Base-by-base conservation (phyloP, 1,140 invertebrate species). In the Hyphantria cunea region DNA sequence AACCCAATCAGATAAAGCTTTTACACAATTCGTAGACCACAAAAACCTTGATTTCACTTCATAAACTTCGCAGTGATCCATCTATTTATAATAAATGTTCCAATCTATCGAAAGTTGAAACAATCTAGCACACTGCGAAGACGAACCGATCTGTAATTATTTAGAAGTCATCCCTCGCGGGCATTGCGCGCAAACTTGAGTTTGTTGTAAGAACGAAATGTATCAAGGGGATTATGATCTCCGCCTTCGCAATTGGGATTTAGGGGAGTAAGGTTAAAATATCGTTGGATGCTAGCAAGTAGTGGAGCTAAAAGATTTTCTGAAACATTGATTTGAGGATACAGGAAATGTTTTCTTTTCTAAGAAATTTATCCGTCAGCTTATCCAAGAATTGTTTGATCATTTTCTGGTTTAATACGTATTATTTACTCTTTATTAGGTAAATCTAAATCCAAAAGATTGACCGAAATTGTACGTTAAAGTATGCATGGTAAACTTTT, bases 211-310 rank as follows among this genome's bases (percentile, higher is more conserved):
- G 37, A 54, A 17, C 39, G 41, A 12, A 37, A 37, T 37, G 34
- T 37, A 37, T 37, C 34, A 37, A 37, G 12, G 14, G 52, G 52
- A 54, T 54, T 54, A 54, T 54, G 52, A 54, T 54, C 52, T 44
- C 39, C 13, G 52, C 37, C 17, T 15, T 9, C 32, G 52, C 41
- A 39, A 54, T 39, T 44, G 17, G 52, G 17, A 39, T 7, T 54
- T 32, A 54, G 39, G 25, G 39, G 11, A 37, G 34, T 11, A 37
- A 37, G 52, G 51, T 44, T 54, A 17, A 44, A 54, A 54, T 44
- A 44, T 44, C 25, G 41, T 13, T 12, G 11, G n/a, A 32, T 42
- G 25, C 15, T 25, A 10, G 31, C n/a, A 6, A 34, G 13, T 50
- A 8, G 34, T 51, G 49, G 34, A 37, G 34, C 34, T 37, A 11